Evolutionary conservation across 2,888 invertebrate species (phyloP).

Genomic region (Cyaniris semiargus): DNA sequence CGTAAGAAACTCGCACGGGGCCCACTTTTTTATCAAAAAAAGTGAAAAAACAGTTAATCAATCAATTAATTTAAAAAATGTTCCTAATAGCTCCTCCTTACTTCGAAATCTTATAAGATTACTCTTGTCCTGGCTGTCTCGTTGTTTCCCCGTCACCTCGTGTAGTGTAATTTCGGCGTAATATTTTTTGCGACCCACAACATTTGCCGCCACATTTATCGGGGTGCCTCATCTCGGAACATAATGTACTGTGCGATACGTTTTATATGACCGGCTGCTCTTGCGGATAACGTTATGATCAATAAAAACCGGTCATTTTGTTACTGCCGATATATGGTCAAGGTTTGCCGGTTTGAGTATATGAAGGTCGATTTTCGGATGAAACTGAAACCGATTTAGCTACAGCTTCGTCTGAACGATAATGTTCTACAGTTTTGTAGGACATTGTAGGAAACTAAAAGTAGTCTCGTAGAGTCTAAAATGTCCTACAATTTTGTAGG

Average conservation of each 20-base stretch:
- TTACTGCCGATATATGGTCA: neutral
- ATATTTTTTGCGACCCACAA: conserved; percentile 13
- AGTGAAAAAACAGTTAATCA: too few relatives aligned
- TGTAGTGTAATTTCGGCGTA: neutral
- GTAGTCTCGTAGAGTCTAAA: too few relatives aligned
- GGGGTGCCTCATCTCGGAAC: conserved; percentile 14
- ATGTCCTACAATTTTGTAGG: too few relatives aligned
- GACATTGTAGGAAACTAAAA: too few relatives aligned
- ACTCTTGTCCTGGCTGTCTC: neutral
- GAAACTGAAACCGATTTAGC: neutral
- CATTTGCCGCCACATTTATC: conserved; percentile 27
- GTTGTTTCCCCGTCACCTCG: neutral
- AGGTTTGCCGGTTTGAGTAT: neutral
- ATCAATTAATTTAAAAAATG: too few relatives aligned
- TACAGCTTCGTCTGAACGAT: neutral
- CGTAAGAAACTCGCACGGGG: too few relatives aligned
- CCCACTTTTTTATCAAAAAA: too few relatives aligned
- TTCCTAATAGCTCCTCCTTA: neutral
- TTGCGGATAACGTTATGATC: conserved; percentile 1
- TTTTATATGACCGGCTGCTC: conserved; percentile 10
- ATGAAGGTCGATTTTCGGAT: neutral
- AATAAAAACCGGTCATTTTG: neutral
- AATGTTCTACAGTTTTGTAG: too few relatives aligned
- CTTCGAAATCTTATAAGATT: neutral
- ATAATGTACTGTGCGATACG: conserved; percentile 17